These are phyloP conservation scores for Caenorhabditis sp. DNA, from an alignment of 2,888 invertebrate species.

Conservation along the genomic window DNA sequence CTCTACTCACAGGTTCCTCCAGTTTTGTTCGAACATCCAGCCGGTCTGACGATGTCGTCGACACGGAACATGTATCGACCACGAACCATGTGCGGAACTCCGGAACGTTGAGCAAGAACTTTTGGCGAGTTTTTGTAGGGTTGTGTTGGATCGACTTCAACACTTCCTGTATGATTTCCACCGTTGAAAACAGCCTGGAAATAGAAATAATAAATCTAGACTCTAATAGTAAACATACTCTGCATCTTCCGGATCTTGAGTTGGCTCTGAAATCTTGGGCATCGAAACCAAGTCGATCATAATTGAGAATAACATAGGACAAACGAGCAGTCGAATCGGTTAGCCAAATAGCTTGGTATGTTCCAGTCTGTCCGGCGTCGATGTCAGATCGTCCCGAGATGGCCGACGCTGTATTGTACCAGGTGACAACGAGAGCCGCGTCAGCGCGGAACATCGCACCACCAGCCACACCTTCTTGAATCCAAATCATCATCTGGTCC, in stretches of 20 bases:
- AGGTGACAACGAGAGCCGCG: constrained; percentile 87
- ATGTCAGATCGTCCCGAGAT: constrained; percentile 68
- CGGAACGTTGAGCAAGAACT: constrained; percentile 67
- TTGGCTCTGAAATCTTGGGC: constrained; percentile 74
- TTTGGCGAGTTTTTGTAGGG: constrained; percentile 68
- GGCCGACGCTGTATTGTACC: constrained; percentile 86
- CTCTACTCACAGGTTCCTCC: constrained; percentile 66
- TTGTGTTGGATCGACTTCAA: constrained; percentile 68
- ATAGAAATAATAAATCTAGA: too few species aligned
- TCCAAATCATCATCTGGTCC: constrained; percentile 69
- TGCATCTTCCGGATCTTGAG: constrained; percentile 65
- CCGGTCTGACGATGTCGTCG: constrained; percentile 90
- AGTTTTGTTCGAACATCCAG: constrained; percentile 78
- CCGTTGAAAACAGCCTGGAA: constrained; percentile 69
- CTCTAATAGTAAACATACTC: constrained; percentile 36
- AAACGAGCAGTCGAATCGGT: constrained; percentile 90
- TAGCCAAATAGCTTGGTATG: constrained; percentile 80
- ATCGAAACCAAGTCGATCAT: constrained; percentile 88
- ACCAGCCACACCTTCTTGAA: constrained; percentile 82
- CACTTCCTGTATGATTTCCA: constrained; percentile 70
- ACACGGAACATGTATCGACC: constrained; percentile 93
- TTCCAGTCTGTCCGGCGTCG: constrained; percentile 80
- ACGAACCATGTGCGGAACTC: constrained; percentile 69
- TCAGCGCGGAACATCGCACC: constrained; percentile 89
- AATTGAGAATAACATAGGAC: constrained; percentile 94